Evolutionary conservation across 2,113 vertebrate species (phyloP).

Genomic region (Rallus limicola): DNA sequence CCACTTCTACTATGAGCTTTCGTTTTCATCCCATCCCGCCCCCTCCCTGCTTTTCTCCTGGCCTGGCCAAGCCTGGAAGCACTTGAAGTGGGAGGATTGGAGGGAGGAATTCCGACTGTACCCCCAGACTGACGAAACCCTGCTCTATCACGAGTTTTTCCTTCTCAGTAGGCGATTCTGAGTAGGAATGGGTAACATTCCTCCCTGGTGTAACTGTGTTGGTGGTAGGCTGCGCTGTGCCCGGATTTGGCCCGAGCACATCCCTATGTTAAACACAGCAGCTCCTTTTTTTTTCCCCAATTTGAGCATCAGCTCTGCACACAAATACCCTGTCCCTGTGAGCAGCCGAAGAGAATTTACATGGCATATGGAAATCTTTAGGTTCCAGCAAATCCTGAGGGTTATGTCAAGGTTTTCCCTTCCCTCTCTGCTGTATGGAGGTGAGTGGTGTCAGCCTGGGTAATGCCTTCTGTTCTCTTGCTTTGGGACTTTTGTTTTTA

Average conservation of each 20-base stretch:
- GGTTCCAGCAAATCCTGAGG: background rate
- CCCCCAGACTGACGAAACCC: background rate
- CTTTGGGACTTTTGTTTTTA: background rate
- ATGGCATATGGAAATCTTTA: background rate
- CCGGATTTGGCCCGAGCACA: background rate
- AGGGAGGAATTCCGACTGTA: background rate
- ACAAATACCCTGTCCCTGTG: background rate
- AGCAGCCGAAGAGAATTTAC: background rate
- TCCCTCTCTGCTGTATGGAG: background rate
- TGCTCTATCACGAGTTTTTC: background rate
- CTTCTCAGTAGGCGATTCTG: background rate
- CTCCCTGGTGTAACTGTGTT: background rate
- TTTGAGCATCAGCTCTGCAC: background rate
- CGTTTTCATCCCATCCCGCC: background rate
- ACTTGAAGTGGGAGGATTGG: background rate
- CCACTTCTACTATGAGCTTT: background rate
- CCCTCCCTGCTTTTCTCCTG: background rate
- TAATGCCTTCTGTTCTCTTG: background rate
- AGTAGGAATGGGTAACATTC: background rate
- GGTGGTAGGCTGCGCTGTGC: background rate
- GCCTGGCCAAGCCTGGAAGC: background rate
- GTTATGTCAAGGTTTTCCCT: background rate
- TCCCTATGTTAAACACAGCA: background rate
- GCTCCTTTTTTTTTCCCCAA: background rate
- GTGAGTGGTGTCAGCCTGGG: fast-evolving